Evolutionary conservation across 2,888 invertebrate genomes (phyloP), one percentile per base, ranked within the genome.

Genomic region (Sceliomorpha sp.): DNA sequence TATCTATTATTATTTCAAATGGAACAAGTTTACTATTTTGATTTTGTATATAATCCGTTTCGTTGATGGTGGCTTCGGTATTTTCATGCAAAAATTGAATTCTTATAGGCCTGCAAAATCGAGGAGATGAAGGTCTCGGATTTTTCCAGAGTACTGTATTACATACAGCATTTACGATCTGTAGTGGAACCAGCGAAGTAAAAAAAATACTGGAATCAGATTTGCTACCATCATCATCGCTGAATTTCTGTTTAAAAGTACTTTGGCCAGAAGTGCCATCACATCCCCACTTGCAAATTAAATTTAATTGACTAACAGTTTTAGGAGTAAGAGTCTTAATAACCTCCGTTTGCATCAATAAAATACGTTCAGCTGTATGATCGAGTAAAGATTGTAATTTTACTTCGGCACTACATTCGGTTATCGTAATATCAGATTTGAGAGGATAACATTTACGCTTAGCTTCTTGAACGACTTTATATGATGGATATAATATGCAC

Each of bases 181-280:
- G 53, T 20, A 62, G 29, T 32, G 53, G 53, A 1, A 55, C 62
- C 10, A 45, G 40, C n/a, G 40, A 56, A 32, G 17, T 75, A 53
- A 71, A 77, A 70, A 85, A 86, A 24, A 85, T 76, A 62, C 74
- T 74, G 20, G 24, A n/a, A 29, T 34, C 37, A 12, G 77, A 71
- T 47, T 82, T 78, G 32, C 53, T 48, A 13, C 75, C n/a, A n/a
- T n/a, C n/a, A n/a, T n/a, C n/a, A n/a, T n/a, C n/a, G n/a, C n/a
- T n/a, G n/a, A n/a, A n/a, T n/a, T n/a, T n/a, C n/a, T n/a, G n/a
- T n/a, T n/a, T n/a, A n/a, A n/a, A n/a, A n/a, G n/a, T n/a, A n/a
- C n/a, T n/a, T n/a, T n/a, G n/a, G n/a, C n/a, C n/a, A n/a, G n/a
- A n/a, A n/a, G n/a, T n/a, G n/a, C n/a, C n/a, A n/a, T n/a, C n/a